Evolutionary conservation across 1,140 invertebrate genomes (phyloP), one percentile per base, ranked within the genome.

Genomic region (Pachypeltis micranthus): DNA sequence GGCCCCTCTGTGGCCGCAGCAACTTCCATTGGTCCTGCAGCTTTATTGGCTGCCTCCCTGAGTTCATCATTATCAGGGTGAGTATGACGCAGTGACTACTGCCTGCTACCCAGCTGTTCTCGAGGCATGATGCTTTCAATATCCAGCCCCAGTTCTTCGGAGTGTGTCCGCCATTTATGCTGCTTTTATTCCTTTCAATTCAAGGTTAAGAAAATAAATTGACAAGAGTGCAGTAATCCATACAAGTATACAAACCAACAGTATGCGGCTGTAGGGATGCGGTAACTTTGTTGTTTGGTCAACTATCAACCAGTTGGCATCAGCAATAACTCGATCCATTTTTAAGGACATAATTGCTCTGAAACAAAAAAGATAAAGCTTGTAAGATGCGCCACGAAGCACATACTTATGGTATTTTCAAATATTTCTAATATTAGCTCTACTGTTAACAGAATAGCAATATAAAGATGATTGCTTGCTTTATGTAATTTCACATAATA

Each of bases 321-420:
- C 57, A 59, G 57, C 26, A 29, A 59, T 59, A n/a, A 59, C 57
- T 34, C 57, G 14, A 31, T 59, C 57, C 57, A 59, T 29, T 59
- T 59, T 59, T 28, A 59, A 59, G n/a, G 21, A 28, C 26, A 31
- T 29, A 31, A 59, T 59, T 2, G 57, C 47, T 21, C 47, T 51
- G 47, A n/a, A n/a, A n/a, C n/a, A n/a, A 39, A 39, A n/a, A 39
- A 39, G 7, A 10, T 10, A 39, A 39, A 10, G 7, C 7, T 39
- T 39, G 34, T 39, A 7, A 39, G 34, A n/a, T n/a, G 34, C n/a
- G 7, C 7, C 7, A 39, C n/a, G 34, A 39, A 39, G 7, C 34
- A 39, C n/a, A 10, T 39, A 10, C n/a, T 7, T 10, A 39, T n/a
- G 7, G n/a, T 7, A 39, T 39, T n/a, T 10, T 39, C 34, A n/a